Evolutionary conservation across 2,797 vertebrate genomes (phyloP), one percentile per base, ranked within the genome.

Genomic region (Hybognathus amarus): DNA sequence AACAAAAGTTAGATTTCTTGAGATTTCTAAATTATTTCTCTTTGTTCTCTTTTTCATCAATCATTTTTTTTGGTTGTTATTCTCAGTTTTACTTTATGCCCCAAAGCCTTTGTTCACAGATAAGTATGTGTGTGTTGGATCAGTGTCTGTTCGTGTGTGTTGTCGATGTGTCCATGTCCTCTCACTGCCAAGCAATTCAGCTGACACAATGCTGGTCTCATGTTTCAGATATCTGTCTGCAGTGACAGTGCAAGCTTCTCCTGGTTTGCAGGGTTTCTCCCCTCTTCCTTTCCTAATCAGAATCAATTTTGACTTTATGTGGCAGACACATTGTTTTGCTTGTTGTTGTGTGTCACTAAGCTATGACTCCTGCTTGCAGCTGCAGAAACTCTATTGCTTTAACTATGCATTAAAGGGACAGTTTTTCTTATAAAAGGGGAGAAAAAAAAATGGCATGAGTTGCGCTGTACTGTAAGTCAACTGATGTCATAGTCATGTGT

Each of bases 131-230:
- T 27, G 38, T 50, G 47, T 80, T 83, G 30, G 45, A 59, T 77
- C 38, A 50, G 50, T 52, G 50, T 83, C 50, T 50, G 1, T 56
- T 47, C 45, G 2, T 74, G 12, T 0, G 6, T 47, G 38, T 83
- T 82, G 68, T 79, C 68, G n/a, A 38, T 74, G 69, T 56, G 13
- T 83, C 50, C 27, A 36, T 56, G 18, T 78, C 59, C 69, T 73
- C 50, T 42, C 78, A 63, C 40, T 82, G 56, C 47, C 52, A 64
- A 40, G 64, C 64, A 50, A 59, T 83, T 85, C 59, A 80, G 85
- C 87, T 86, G 85, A 88, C 83, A 83, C 87, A 80, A 80, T 74
- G 77, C 81, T 40, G 52, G n/a, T 73, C 73, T 86, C 83, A 27
- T 63, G 83, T 88, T 83, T 88, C 87, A 36, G 56, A 79, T 66